These are phyloP conservation scores for Diabrotica virgifera DNA, from an alignment of 1,140 invertebrate species.

Conservation along the genomic window DNA sequence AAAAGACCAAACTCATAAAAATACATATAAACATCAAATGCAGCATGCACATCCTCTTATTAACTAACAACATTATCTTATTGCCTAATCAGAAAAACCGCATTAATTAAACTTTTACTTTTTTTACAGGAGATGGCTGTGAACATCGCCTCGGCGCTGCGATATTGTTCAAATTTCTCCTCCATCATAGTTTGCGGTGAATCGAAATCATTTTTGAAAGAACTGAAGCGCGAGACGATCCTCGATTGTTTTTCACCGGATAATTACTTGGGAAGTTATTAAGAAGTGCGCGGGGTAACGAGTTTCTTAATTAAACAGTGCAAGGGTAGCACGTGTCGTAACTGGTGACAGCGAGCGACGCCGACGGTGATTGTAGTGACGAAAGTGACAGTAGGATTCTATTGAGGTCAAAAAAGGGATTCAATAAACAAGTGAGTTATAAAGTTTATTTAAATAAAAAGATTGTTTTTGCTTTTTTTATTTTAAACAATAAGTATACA, in stretches of 20 bases:
- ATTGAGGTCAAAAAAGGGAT: no score
- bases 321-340: no score
- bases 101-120: slow-evolving; percentile 23
- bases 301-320: background rate
- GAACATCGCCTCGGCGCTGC: slow-evolving; percentile 6
- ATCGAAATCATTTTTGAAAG: slow-evolving; percentile 9
- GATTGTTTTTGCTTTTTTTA: no score
- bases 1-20: no score
- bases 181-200: slow-evolving; percentile 9
- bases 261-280: slow-evolving; percentile 17
- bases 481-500: no score
- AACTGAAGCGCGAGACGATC: slow-evolving; percentile 6
- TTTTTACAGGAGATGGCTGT: slow-evolving; percentile 26
- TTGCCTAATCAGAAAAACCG: background rate
- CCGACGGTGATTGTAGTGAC: no score
- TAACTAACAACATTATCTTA: background rate
- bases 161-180: slow-evolving; percentile 11
- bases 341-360: no score
- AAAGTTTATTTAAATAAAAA: no score
- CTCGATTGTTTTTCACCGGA: slow-evolving; percentile 8
- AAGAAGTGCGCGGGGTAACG: background rate
- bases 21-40: no score
- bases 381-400: no score
- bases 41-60: no score
- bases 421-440: no score